phyloP scores from a whole-genome alignment of 2,888 invertebrate genomes.

The Pyrocoelia pectoralis region DNA sequence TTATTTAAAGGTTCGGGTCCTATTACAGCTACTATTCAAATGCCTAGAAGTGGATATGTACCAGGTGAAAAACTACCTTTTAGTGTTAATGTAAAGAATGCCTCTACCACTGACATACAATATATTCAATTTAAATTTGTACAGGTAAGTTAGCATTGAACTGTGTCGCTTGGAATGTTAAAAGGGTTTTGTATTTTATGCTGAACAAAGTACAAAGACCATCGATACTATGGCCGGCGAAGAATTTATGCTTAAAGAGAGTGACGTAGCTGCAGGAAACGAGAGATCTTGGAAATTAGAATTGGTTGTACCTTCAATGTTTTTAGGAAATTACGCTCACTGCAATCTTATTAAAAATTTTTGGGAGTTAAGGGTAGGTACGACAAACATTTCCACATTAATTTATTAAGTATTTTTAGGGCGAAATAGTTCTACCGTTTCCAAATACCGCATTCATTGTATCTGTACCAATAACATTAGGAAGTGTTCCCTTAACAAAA shows the following conservation, averaged over 20 bases:
- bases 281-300: constrained; percentile 24
- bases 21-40: constrained; percentile 15
- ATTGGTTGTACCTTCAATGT: constrained; percentile 20
- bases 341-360: constrained; percentile 26
- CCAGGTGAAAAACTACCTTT: constrained; percentile 17
- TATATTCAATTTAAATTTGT: constrained; percentile 30
- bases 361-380: constrained; percentile 27
- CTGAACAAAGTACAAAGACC: constrained; percentile 18
- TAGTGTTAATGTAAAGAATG: constrained; percentile 16
- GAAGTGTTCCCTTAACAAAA: constrained; percentile 3
- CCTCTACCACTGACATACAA: constrained; percentile 17
- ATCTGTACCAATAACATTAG: constrained; percentile 24
- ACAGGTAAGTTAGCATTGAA: constrained; percentile 12
- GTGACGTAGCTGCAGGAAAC: constrained; percentile 12
- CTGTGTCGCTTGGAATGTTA: neutral
- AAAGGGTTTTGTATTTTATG: constrained; percentile 25
- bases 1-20: constrained; percentile 17
- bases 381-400: neutral
- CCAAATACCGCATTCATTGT: constrained; percentile 15
- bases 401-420: constrained; percentile 3
- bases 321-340: constrained; percentile 14
- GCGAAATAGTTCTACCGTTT: constrained; percentile 23
- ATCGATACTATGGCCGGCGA: constrained; percentile 19
- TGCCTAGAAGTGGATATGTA: constrained; percentile 18
- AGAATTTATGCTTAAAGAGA: constrained; percentile 22